Evolutionary conservation across 2,113 vertebrate species (phyloP).

Genomic region (Condylura cristata): DNA sequence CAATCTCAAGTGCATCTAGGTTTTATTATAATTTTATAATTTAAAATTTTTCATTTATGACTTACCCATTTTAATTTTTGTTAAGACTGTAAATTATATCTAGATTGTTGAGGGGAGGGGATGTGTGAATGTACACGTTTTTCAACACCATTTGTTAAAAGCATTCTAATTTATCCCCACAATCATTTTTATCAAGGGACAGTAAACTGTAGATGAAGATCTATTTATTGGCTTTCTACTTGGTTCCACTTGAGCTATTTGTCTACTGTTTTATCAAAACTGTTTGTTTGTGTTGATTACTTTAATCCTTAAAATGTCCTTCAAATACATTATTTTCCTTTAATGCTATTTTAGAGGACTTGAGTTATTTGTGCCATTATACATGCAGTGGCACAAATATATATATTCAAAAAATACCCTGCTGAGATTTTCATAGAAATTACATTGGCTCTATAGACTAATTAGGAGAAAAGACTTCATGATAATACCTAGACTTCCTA

Average conservation of each 20-base stretch:
- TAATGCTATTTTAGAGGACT: not conserved
- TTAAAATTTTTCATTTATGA: not conserved
- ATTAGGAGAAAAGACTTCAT: not conserved
- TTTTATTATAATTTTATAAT: not conserved
- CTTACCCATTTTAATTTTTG: not conserved
- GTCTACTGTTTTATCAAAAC: not conserved
- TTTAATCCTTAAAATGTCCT: not conserved
- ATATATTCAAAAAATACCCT: not conserved
- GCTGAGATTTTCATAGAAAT: too few species aligned
- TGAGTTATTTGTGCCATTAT: not conserved
- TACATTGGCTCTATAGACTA: too few species aligned
- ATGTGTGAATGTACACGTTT: not conserved
- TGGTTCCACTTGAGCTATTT: not conserved
- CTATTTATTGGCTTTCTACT: not conserved
- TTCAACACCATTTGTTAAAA: not conserved
- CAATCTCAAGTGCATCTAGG: not conserved
- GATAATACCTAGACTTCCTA: not conserved
- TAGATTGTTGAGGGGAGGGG: not conserved
- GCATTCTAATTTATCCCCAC: not conserved
- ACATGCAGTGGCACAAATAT: not conserved
- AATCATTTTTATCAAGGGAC: not conserved
- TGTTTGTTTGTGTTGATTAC: not conserved
- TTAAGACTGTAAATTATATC: not conserved
- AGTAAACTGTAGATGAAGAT: not conserved
- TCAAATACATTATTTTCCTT: not conserved